Evolutionary conservation across 2,797 vertebrate genomes (phyloP), one percentile per base, ranked within the genome.

Genomic region (Nannoperca obscura): DNA sequence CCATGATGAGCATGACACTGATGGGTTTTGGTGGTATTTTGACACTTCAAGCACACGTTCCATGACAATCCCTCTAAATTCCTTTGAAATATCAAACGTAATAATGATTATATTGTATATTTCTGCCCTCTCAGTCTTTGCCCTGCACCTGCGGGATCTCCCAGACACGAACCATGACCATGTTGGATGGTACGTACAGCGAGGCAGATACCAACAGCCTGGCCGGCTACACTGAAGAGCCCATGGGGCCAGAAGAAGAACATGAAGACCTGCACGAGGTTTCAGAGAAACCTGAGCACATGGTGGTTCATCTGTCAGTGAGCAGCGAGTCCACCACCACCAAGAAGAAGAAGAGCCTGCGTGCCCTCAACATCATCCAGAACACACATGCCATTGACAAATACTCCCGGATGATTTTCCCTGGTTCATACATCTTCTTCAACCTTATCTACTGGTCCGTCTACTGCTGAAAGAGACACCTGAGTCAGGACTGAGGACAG

Each of bases 361-460:
- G 96, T 19, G 93, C 95, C 53, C 94, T 96, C 24, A 95, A 94
- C 77, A 96, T 99, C 85, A 96, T 98, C 74, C 96, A 97, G 92
- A 98, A 99, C 90, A 98, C 96, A 6, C 98, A 99, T 0, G 93
- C 96, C 66, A 99, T 99, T 27, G 98, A 99, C 90, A 98, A 97
- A 81, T 99, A 98, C 88, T 99, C 97, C 42, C 95, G 97, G 83
- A 88, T 97, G 94, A 96, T 99, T 88, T 99, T 99, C 77, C 98
- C 98, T n/a, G 97, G 97, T 55, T 96, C 96, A 0, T 99, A 97
- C 87, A 98, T 99, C 90, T 95, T 99, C 93, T 99, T 99, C 93
- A 99, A 99, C 91, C 94, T 99, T 71, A 96, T 99, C 93, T 99
- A 99, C 86, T 99, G 98, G 98, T 97, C 95, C 5, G 97, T 97